phyloP scores from a whole-genome alignment of 2,888 invertebrate genomes.

The Sussaba pulchella region DNA sequence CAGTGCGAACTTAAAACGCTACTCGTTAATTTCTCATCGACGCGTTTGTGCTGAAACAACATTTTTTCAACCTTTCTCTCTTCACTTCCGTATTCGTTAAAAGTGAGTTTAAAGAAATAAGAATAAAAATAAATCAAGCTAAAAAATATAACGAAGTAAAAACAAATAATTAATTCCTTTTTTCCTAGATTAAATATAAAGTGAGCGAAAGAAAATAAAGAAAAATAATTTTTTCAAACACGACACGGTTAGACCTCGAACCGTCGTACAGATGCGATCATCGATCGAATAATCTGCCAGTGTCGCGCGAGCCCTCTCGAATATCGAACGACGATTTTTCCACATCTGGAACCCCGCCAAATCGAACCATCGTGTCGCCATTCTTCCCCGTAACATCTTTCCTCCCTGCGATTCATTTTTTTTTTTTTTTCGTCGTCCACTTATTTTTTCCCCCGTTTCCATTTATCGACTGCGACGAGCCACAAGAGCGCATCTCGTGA shows the following conservation, averaged over 20 bases:
- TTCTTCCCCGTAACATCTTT: conserved; percentile 50
- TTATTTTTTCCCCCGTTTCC: background rate
- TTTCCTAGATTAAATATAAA: conserved; percentile 42
- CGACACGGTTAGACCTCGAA: background rate
- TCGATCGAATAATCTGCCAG: conserved; percentile 59
- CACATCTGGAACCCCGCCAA: conserved; percentile 60
- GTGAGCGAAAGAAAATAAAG: background rate
- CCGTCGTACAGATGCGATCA: conserved; percentile 52
- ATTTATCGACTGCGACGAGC: conserved; percentile 11
- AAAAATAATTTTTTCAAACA: background rate
- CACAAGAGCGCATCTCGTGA: conserved; percentile 2
- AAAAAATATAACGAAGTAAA: conserved; percentile 2
- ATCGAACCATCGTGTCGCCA: conserved; percentile 64
- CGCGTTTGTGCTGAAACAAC: background rate
- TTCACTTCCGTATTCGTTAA: background rate
- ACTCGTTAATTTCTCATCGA: conserved; percentile 9
- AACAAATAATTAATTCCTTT: conserved; percentile 13
- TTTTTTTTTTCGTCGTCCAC: background rate
- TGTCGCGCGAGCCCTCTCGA: conserved; percentile 2
- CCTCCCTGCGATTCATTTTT: background rate
- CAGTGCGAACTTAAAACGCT: background rate
- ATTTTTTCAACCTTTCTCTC: background rate
- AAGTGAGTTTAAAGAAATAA: background rate
- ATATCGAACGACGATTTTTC: conserved; percentile 52
- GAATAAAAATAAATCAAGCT: conserved; percentile 3